Base-by-base conservation (phyloP, 2,113 vertebrate species). In the Nerophis ophidion region DNA sequence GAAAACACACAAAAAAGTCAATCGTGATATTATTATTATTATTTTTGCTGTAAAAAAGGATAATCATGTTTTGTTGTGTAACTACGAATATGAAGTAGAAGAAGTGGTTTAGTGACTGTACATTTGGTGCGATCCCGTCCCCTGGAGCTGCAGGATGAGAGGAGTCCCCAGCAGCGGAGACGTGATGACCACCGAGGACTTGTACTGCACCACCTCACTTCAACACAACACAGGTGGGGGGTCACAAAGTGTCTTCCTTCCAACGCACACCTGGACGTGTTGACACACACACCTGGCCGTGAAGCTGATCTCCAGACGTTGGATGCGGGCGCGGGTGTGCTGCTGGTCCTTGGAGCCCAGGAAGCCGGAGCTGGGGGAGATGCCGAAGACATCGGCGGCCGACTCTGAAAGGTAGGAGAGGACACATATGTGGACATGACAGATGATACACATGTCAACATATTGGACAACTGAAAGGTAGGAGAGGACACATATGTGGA, bases 231-330 rank as follows among this genome's bases (percentile, higher is more conserved):
- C 54, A 50, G 34, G 13, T 10, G 2, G 11, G 2, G 11, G 10
- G 8, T 13, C 1, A 1, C 57, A 7, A 61, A 42, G 4, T 14
- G 8, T 26, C 0, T 7, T 1, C 7, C n/a, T 7, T 7, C 9
- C 6, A 40, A n/a, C 34, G 17, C 36, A 42, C 40, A 44, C 6
- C 38, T 40, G 38, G 38, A 40, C 10, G 38, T 40, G 38, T 5
- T 40, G 40, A n/a, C n/a, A n/a, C n/a, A n/a, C n/a, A n/a, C n/a
- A 99, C 96, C 92, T 91, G 16, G 95, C 86, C 14, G 85, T 93
- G 81, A 99, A 99, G 79, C 71, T 87, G 82, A 99, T 86, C 72
- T 90, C 76, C 60, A 99, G 48, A 12, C 71, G 17, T 12, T 72
- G 68, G 60, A 79, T 90, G 64, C 83, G 72, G 15, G 14, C 54